Evolutionary conservation across 2,113 vertebrate genomes (phyloP), one percentile per base, ranked within the genome.

Genomic region (Hypocryptadius cinnamomeus): DNA sequence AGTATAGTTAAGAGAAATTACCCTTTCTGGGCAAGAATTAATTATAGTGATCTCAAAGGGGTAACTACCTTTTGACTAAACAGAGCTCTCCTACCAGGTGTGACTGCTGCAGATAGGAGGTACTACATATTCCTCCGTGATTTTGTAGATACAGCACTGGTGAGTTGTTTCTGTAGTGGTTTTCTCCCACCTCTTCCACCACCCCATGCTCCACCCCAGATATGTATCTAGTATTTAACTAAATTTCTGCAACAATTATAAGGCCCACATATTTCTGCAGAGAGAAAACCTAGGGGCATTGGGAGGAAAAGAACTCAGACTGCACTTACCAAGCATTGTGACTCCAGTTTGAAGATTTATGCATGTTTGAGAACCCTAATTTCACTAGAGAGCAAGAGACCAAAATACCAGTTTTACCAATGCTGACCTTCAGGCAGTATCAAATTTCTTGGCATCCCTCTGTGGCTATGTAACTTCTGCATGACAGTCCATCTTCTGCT

Each of bases 191-290:
- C 24, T 24, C 44, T 57, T 74, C 35, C 3, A 35, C 31, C 50
- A 37, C 5, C 17, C 5, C 17, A 8, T 28, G 3, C 7, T 6
- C 4, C 2, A 6, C 3, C 11, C 3, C 8, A 40, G 3, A 42
- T 35, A 11, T 68, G 18, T 45, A 23, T 44, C 15, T 72, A 13
- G 14, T 19, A 9, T 66, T 83, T 63, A 51, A 33, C 10, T 39
- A 5, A 37, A 27, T 57, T 66, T 25, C 64, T 65, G 10, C 28
- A 53, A 0, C 40, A 27, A 5, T 54, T 87, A 8, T 18, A 25
- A 85, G 31, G 20, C 18, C 12, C 13, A 22, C 11, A 2, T 69
- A n/a, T 35, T 92, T 90, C 39, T 64, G 19, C 30, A 54, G 24
- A 8, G 5, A 37, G 66, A 71, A 71, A 76, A 54, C 22, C 2